Percentiles rank a stretch among this genome's conserved stretches.
Conservation (phyloP, 2,113 vertebrate species). For the Sander vitreus region DNA sequence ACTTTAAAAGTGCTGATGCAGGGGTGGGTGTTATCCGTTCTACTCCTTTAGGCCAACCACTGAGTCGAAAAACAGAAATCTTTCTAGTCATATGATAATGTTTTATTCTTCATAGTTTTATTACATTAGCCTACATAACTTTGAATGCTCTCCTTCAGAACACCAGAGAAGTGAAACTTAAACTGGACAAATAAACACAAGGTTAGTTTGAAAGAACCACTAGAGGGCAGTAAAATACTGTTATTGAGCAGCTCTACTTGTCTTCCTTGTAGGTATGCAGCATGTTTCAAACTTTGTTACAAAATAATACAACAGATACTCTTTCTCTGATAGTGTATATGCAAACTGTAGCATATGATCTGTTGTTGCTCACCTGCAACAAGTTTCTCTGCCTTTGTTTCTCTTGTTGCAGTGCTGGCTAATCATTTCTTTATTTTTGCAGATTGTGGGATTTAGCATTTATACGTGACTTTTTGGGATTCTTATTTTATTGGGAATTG, state of each 20-base stretch:
- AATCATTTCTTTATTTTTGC: background rate
- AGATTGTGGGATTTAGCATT: background rate
- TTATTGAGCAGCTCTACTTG: background rate
- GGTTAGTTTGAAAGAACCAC: background rate
- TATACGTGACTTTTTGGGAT: background rate
- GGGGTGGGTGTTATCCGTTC: background rate
- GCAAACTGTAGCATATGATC: background rate
- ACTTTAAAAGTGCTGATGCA: background rate
- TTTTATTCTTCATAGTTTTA: background rate
- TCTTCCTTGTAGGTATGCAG: background rate
- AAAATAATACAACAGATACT: background rate
- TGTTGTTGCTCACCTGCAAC: background rate
- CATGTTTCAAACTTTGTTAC: background rate
- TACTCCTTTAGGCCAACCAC: background rate
- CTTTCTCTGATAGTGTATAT: background rate
- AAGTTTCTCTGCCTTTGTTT: background rate
- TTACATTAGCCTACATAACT: background rate
- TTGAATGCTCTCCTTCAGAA: background rate
- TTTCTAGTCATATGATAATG: background rate
- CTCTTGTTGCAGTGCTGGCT: background rate
- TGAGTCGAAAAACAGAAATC: background rate
- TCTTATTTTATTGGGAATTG: background rate
- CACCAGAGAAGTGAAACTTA: slow-evolving; percentile 11
- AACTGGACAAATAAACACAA: background rate
- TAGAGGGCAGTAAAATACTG: slow-evolving; percentile 48